Conservation (phyloP, 37 sponge, comb jelly and placozoan genomes). For the Eunapius fragilis region DNA sequence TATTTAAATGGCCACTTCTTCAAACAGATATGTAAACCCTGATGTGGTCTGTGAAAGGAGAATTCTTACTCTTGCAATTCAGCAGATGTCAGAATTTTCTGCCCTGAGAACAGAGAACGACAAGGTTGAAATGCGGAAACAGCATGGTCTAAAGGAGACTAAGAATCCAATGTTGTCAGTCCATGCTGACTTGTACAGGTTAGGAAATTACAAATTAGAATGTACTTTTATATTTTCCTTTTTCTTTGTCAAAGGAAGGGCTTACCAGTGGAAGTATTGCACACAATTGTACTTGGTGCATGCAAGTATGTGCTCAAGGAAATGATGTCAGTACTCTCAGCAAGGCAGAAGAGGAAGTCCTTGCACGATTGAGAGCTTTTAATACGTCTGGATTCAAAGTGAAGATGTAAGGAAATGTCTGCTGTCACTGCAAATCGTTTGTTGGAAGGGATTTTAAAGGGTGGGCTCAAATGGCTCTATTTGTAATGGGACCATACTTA, state of each 20-base stretch:
- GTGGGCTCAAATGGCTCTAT: conserved; percentile 30
- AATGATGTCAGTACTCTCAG: conserved; percentile 8
- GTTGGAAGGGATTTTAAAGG: conserved; percentile 62
- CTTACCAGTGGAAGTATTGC: conserved; percentile 52
- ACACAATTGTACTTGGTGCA: conserved; percentile 45
- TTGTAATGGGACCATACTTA: conserved; percentile 13
- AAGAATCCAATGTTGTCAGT: too few species aligned
- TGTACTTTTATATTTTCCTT: too few species aligned
- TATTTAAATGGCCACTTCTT: not conserved
- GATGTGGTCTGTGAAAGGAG: too few species aligned
- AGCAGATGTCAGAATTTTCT: too few species aligned
- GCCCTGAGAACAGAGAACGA: too few species aligned
- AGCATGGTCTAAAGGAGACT: too few species aligned
- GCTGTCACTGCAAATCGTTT: conserved; percentile 42
- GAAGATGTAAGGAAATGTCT: conserved; percentile 19
- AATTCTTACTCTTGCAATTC: too few species aligned
- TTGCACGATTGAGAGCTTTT: conserved; percentile 31
- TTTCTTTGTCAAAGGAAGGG: not conserved
- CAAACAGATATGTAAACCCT: too few species aligned
- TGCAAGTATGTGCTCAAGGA: conserved; percentile 43
- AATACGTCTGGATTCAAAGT: conserved; percentile 38
- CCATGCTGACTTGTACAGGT: too few species aligned
- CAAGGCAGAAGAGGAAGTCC: conserved; percentile 27
- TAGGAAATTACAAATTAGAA: too few species aligned
- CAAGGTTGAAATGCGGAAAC: too few species aligned